phyloP scores from a whole-genome alignment of 2,888 invertebrate species.

The Seira musarum region DNA sequence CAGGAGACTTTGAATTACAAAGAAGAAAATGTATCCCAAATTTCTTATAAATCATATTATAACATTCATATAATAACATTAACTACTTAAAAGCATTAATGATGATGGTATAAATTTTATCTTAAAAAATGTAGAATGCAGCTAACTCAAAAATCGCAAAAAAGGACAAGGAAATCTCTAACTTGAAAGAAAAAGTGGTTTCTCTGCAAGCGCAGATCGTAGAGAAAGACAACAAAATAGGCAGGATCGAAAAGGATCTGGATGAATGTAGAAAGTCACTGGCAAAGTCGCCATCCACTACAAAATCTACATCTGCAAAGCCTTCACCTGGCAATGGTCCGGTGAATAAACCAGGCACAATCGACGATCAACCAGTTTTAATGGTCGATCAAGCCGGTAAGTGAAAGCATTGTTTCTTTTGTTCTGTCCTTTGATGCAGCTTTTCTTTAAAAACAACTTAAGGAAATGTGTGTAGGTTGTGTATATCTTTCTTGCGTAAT shows the following conservation, averaged over 20 bases:
- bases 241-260: slow-evolving; percentile 62
- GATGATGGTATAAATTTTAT: neutral
- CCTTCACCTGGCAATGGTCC: slow-evolving; percentile 47
- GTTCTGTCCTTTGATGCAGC: no score
- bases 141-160: slow-evolving; percentile 53
- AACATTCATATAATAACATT: neutral
- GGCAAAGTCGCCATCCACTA: slow-evolving; percentile 27
- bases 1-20: slow-evolving; percentile 63
- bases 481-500: no score
- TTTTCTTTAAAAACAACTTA: no score
- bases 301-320: slow-evolving; percentile 47
- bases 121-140: slow-evolving; percentile 40
- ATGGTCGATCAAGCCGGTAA: slow-evolving; percentile 68
- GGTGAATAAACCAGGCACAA: slow-evolving; percentile 37
- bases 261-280: slow-evolving; percentile 42
- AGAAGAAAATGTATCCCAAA: slow-evolving; percentile 67
- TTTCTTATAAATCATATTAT: no score
- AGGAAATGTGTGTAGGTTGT: no score
- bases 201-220: slow-evolving; percentile 67
- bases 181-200: slow-evolving; percentile 65
- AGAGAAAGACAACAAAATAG: slow-evolving; percentile 62
- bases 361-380: slow-evolving; percentile 62
- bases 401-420: no score
- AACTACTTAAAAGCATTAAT: neutral
- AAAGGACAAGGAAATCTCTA: slow-evolving; percentile 61